These are phyloP conservation scores for Pollenia amentaria DNA, from an alignment of 2,888 invertebrate genomes.

Conservation along the genomic window DNA sequence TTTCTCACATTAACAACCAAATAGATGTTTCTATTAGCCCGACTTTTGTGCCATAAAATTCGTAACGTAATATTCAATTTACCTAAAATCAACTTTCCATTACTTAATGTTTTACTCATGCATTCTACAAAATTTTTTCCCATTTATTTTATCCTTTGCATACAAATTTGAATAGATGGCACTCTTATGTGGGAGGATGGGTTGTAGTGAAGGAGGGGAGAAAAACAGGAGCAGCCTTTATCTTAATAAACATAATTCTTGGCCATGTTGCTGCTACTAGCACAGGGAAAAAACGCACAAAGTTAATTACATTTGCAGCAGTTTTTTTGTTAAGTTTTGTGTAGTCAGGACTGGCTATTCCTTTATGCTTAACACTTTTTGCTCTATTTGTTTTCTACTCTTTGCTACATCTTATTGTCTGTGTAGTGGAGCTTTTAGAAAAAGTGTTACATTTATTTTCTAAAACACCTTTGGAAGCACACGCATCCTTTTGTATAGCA, in stretches of 20 bases:
- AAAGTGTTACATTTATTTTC: slow-evolving; percentile 25
- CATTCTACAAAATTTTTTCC: not conserved
- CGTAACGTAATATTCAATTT: slow-evolving; percentile 39
- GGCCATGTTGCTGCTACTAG: slow-evolving; percentile 12
- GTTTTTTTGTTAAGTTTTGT: slow-evolving; percentile 49
- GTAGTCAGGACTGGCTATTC: slow-evolving; percentile 2
- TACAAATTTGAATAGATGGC: not conserved
- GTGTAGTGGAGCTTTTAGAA: slow-evolving; percentile 25
- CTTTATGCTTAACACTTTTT: not conserved
- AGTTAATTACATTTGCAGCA: slow-evolving; percentile 59
- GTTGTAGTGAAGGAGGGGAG: not conserved
- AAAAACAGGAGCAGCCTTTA: not conserved
- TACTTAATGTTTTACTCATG: slow-evolving; percentile 15
- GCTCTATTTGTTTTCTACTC: not conserved
- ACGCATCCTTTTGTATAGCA: not conserved
- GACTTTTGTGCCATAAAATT: slow-evolving; percentile 2
- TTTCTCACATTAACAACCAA: slow-evolving; percentile 3
- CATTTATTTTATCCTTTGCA: not conserved
- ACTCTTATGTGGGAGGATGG: not conserved
- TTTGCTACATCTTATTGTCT: not conserved
- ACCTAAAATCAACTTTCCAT: slow-evolving; percentile 35
- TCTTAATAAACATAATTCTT: slow-evolving; percentile 25
- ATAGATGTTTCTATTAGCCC: not conserved
- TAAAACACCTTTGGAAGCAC: slow-evolving; percentile 30
- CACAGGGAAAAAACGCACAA: slow-evolving; percentile 43